phyloP scores from a whole-genome alignment of 2,888 invertebrate species.

The Cephus spinipes region DNA sequence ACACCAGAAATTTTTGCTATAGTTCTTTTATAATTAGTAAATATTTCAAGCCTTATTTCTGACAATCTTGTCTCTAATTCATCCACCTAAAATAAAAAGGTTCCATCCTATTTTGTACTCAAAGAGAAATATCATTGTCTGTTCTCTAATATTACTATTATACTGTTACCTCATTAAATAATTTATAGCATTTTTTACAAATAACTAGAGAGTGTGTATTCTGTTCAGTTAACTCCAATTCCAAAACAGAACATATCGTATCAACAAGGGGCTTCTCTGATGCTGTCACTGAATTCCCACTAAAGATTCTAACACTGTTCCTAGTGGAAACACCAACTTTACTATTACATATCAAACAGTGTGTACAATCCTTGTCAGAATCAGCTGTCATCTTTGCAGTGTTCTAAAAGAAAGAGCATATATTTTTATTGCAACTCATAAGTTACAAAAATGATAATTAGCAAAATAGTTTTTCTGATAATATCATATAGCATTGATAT shows the following conservation, averaged over 20 bases:
- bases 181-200: constrained; percentile 77
- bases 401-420: constrained; percentile 21
- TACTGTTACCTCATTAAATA: constrained; percentile 69
- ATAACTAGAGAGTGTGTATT: constrained; percentile 71
- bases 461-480: too few relatives aligned
- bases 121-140: background rate
- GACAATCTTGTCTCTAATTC: constrained; percentile 69
- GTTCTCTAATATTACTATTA: background rate
- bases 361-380: constrained; percentile 54
- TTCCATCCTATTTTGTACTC: background rate
- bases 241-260: constrained; percentile 67
- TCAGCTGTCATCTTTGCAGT: constrained; percentile 55
- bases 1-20: constrained; percentile 48
- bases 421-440: background rate
- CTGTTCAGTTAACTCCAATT: constrained; percentile 68
- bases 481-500: too few relatives aligned
- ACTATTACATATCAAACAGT: constrained; percentile 75
- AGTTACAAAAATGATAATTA: too few relatives aligned
- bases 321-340: constrained; percentile 69
- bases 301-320: constrained; percentile 71
- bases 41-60: constrained; percentile 70
- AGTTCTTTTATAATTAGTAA: constrained; percentile 68
- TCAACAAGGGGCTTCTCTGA: constrained; percentile 62
- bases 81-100: constrained; percentile 66
- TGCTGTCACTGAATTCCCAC: constrained; percentile 52